Conservation (phyloP, 1,140 invertebrate genomes). For the Drepana arcuata region DNA sequence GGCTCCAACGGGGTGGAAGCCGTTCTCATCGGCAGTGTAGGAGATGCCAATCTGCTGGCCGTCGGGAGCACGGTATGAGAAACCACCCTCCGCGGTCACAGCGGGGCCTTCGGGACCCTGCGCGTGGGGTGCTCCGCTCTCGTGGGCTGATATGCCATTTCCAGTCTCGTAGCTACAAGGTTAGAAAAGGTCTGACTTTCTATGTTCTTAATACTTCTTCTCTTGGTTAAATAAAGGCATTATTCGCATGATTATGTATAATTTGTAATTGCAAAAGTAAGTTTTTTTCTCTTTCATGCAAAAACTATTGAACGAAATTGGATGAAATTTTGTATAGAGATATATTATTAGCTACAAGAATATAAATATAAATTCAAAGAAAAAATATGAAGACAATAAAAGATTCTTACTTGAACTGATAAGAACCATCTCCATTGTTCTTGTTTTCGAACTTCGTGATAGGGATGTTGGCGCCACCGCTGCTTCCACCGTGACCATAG, state of each 20-base stretch:
- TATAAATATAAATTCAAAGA: too few relatives aligned
- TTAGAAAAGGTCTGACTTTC: background rate
- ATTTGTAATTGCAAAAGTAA: too few relatives aligned
- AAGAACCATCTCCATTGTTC: slow-evolving; percentile 73
- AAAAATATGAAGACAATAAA: too few relatives aligned
- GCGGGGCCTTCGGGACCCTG: slow-evolving; percentile 74
- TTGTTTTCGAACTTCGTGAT: slow-evolving; percentile 72
- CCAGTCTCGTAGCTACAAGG: slow-evolving; percentile 71
- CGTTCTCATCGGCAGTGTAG: slow-evolving; percentile 87
- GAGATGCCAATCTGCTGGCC: slow-evolving; percentile 78
- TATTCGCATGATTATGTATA: too few relatives aligned
- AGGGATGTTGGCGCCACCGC: slow-evolving; percentile 56
- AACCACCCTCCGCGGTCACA: slow-evolving; percentile 77
- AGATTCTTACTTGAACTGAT: slow-evolving; percentile 52
- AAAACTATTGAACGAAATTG: too few relatives aligned
- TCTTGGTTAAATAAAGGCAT: too few relatives aligned
- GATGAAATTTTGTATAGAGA: too few relatives aligned
- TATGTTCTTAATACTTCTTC: too few relatives aligned
- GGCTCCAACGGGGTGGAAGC: slow-evolving; percentile 81
- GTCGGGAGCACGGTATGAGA: slow-evolving; percentile 82
- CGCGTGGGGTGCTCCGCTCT: slow-evolving; percentile 77
- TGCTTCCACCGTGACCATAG: slow-evolving; percentile 12
- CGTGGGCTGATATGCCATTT: slow-evolving; percentile 79
- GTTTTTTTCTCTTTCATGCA: too few relatives aligned
- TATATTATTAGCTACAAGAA: too few relatives aligned